Conservation (phyloP, 2,888 invertebrate genomes). For the Sesamia inferens region DNA sequence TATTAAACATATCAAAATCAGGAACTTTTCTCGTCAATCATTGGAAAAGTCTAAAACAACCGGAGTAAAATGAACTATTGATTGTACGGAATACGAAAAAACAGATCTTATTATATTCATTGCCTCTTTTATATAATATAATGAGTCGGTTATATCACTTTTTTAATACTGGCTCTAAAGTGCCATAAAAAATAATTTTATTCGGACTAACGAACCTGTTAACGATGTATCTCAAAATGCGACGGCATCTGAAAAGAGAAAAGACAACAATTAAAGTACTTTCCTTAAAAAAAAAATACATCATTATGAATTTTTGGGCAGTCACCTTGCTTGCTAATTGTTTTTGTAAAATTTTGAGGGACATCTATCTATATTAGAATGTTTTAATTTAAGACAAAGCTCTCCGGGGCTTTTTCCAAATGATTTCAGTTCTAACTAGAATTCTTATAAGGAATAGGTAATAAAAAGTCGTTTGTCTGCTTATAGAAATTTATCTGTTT, state of each 20-base stretch:
- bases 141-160: conserved; percentile 60
- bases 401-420: background rate
- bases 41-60: conserved; percentile 18
- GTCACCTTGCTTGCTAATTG: conserved; percentile 1
- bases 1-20: background rate
- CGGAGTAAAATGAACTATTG: conserved; percentile 25
- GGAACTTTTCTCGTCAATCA: conserved; percentile 9
- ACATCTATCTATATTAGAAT: background rate
- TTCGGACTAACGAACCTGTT: conserved; percentile 68
- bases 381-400: background rate
- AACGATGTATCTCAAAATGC: conserved; percentile 68
- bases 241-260: conserved; percentile 75
- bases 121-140: conserved; percentile 56
- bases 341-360: background rate
- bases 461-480: background rate
- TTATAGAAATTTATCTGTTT: background rate
- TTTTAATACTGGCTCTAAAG: conserved; percentile 46
- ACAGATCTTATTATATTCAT: conserved; percentile 53
- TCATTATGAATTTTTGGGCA: conserved; percentile 41
- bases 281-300: conserved; percentile 47
- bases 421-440: background rate
- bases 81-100: conserved; percentile 43
- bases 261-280: conserved; percentile 47
- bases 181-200: conserved; percentile 57
- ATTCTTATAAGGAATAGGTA: background rate